Conservation (phyloP, 2,113 vertebrate species). For the Corythornis madagascariensis region DNA sequence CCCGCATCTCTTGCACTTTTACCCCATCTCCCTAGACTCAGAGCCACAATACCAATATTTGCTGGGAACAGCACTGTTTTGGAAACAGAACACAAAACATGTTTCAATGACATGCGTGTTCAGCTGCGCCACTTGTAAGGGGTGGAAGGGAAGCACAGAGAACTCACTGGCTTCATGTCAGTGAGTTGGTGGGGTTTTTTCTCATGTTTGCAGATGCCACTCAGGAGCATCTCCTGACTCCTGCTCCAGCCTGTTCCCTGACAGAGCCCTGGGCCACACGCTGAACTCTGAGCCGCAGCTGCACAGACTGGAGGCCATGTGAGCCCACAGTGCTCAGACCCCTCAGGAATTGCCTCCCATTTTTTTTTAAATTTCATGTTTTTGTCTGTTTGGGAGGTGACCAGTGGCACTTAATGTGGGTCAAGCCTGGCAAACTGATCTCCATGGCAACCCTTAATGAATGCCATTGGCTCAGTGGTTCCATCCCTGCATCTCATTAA, state of each 20-base stretch:
- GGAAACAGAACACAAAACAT: background rate
- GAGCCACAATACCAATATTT: background rate
- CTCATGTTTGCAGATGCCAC: background rate
- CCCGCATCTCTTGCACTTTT: rapidly evolving
- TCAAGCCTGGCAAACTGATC: slow-evolving; percentile 71
- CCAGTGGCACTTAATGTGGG: slow-evolving; percentile 73
- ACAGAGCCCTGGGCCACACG: background rate
- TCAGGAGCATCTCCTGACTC: background rate
- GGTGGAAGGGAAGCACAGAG: background rate
- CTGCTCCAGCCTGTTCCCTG: background rate
- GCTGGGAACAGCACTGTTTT: background rate
- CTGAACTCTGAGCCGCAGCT: slow-evolving; percentile 31
- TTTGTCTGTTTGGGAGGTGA: slow-evolving; percentile 67
- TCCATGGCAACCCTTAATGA: slow-evolving; percentile 75
- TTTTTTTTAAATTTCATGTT: slow-evolving; percentile 56
- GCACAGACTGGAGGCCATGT: background rate
- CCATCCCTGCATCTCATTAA: slow-evolving; percentile 73
- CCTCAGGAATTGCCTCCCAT: slow-evolving; percentile 41
- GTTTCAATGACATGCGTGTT: background rate
- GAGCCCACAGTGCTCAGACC: slow-evolving; percentile 5
- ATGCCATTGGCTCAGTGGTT: slow-evolving; percentile 74
- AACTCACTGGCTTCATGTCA: background rate
- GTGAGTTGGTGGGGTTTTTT: background rate
- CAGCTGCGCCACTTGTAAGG: background rate
- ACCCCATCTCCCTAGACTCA: background rate